Conservation (phyloP, 2,797 vertebrate genomes). For the Micromesistius poutassou region DNA sequence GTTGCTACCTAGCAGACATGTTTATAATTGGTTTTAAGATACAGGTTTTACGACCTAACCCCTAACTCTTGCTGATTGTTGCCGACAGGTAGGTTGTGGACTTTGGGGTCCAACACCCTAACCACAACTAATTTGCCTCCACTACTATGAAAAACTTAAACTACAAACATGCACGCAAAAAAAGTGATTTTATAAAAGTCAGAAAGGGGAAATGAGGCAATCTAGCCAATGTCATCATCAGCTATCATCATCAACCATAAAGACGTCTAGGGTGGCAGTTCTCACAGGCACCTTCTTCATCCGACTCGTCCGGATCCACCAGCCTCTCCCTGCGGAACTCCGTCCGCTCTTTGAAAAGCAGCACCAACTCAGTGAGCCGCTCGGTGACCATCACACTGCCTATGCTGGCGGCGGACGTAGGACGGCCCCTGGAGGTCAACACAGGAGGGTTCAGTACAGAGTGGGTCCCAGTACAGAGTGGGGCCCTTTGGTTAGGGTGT, state of each 20-base stretch:
- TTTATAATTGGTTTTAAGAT: not conserved
- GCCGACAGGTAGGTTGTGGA: not conserved
- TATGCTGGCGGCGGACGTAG: slow-evolving; percentile 73
- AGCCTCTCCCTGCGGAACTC: slow-evolving; percentile 84
- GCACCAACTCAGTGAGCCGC: slow-evolving; percentile 84
- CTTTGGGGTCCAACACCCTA: not conserved
- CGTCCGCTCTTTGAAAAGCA: slow-evolving; percentile 84
- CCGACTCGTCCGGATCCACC: slow-evolving; percentile 84
- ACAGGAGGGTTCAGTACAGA: not conserved
- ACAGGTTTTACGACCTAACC: not conserved
- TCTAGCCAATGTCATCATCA: not conserved
- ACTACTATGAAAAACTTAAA: not conserved
- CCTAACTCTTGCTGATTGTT: not conserved
- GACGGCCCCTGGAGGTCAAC: slow-evolving; percentile 53
- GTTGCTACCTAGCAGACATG: too few species aligned
- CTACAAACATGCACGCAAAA: not conserved
- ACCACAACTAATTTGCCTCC: not conserved
- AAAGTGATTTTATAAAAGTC: not conserved
- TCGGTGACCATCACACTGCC: slow-evolving; percentile 73
- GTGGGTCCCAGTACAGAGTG: not conserved
- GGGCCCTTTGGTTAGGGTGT: not conserved
- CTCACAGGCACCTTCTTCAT: slow-evolving; percentile 83
- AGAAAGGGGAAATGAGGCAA: not conserved
- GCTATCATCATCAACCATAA: not conserved
- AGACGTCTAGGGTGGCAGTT: slow-evolving; percentile 10